Evolutionary conservation across 2,888 invertebrate genomes (phyloP), one percentile per base, ranked within the genome.

Genomic region (Meteorus colon): DNA sequence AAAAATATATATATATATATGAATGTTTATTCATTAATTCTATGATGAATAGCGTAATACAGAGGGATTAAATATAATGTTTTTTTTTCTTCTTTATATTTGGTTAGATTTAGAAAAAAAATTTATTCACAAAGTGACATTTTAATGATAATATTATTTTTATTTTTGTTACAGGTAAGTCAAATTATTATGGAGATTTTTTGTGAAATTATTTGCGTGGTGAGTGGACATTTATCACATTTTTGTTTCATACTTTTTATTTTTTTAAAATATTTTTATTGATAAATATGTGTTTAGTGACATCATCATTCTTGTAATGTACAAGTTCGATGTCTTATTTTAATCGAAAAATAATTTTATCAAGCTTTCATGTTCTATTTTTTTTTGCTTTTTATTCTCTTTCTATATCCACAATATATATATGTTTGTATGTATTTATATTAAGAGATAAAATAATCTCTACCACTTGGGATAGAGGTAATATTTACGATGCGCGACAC

Each of bases 401-500:
- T 6, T 24, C 55, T 55, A 19, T 55, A 55, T 55, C 55, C 4
- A 55, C 19, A 55, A 19, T 19, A 55, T 19, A 55, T 60, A 75
- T 41, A 41, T 34, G 34, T 41, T 12, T 41, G 8, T 41, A 41
- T 41, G 12, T 65, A 68, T 67, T 71, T 69, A 34, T 31, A 48
- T 63, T 55, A 59, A 74, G 70, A 45, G 65, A 77, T 60, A 70
- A 66, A 65, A 68, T 60, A 75, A 76, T 73, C 74, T 76, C 67
- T 66, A 31, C 34, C 31, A 65, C 48, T 63, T 63, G 62, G 63
- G 63, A 63, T 72, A 72, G 41, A 72, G 72, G 72, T 70, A 73
- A 75, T 79, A 79, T 80, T 78, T 80, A 80, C 67, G 79, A 79
- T 55, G 59, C 63, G 76, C 65, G 76, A 76, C 74, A 74, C 74